Base-by-base conservation (phyloP, 2,797 vertebrate genomes). In the Protosalanx chinensis region DNA sequence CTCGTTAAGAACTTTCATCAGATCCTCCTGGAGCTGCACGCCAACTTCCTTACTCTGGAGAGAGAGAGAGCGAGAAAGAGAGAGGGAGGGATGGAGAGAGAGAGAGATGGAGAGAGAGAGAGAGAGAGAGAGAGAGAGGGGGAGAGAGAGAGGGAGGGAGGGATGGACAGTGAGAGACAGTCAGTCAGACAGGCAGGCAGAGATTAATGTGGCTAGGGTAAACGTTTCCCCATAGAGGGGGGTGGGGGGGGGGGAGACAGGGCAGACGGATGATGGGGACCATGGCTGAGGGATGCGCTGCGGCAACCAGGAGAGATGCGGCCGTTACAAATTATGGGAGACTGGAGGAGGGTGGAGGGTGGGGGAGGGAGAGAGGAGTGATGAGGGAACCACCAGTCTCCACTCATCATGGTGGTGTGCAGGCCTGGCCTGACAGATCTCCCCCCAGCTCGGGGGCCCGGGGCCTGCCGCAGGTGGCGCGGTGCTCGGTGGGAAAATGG, bases 1-100 rank as follows among this genome's bases (percentile, higher is more conserved):
- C 78, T 99, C 97, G 71, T 97, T 98, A 81, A 98, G 88, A 81
- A 98, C 97, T 88, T 99, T 99, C 94, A 98, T 94, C 91, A 99
- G 83, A 86, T 99, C 97, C 79, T 99, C 97, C 79, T 99, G 97
- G 79, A 99, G 94, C 90, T 98, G 97, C 62, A 96, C 86, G 6
- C 97, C 97, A 2, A 99, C 94, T 89, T 99, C 97, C 91, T 99
- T 99, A 89, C 97, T 99, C 97, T 99, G 88, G 53, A 82, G 20
- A 81, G 30, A 67, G 71, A 56, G 64, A 70, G 70, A 70, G 65
- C 66, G 56, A 58, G 20, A 12, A 20, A 1, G 56, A 58, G 56
- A 58, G 18, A 5, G n/a, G 2, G 1, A 57, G 18, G 20, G 56
- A 0, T 16, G 0, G 56, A 23, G 20, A 58, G 56, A 0, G 56